A percentile compares a stretch with the other conserved stretches of the same genome.
Conservation (phyloP, 2,113 vertebrate species). For the Scophthalmus maximus region DNA sequence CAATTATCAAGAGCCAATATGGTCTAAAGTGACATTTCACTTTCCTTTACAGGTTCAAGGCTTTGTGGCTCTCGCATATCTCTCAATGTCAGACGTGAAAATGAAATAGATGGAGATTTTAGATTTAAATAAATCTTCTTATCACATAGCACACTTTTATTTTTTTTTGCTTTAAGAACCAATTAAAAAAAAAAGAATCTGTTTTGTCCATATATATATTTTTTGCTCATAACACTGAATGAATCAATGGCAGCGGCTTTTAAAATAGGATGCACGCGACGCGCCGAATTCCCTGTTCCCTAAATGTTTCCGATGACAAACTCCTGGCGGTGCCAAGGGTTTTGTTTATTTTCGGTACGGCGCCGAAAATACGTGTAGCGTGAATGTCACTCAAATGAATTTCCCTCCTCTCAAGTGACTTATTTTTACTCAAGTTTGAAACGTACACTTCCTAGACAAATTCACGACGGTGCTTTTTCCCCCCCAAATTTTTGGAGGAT, state of each 20-base stretch:
- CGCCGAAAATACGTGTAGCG: slow-evolving; percentile 56
- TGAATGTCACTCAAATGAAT: slow-evolving; percentile 60
- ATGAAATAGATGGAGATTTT: background rate
- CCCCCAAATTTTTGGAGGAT: slow-evolving; percentile 15
- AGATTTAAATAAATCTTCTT: background rate
- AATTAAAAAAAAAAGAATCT: too few species aligned
- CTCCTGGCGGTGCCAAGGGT: slow-evolving; percentile 43
- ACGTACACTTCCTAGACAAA: slow-evolving; percentile 62
- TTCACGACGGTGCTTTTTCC: slow-evolving; percentile 36
- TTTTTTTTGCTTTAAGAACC: too few species aligned
- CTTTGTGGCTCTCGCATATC: background rate
- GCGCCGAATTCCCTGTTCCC: slow-evolving; percentile 32
- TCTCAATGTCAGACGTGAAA: background rate
- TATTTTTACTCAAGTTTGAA: slow-evolving; percentile 52
- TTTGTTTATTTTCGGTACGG: slow-evolving; percentile 61
- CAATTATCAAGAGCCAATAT: background rate
- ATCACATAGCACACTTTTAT: background rate
- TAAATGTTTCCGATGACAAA: slow-evolving; percentile 55
- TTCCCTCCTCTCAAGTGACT: slow-evolving; percentile 60
- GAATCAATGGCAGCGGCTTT: slow-evolving; percentile 16
- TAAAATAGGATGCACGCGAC: slow-evolving; percentile 27
- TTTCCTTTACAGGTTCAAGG: background rate
- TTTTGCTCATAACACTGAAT: slow-evolving; percentile 1
- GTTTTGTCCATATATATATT: too few species aligned
- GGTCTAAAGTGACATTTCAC: background rate